Evolutionary conservation across 2,797 vertebrate genomes (phyloP), one percentile per base, ranked within the genome.

Genomic region (Sparus aurata): DNA sequence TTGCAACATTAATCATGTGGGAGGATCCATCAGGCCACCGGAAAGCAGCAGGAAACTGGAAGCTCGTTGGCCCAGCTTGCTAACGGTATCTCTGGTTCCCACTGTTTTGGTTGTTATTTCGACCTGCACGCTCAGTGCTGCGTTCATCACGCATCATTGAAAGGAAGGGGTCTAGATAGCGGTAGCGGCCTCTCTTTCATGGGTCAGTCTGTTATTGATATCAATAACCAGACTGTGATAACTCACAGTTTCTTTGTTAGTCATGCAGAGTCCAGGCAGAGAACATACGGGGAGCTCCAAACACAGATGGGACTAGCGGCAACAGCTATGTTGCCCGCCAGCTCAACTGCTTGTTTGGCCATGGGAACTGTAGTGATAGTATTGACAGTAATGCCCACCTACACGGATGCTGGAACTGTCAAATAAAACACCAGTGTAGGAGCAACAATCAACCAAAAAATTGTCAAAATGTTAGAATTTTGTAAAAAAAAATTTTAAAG

Each of bases 281-380:
- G 62, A 38, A 50, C 76, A 73, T 73, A 73, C 43, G 69, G 69
- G 47, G 49, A 22, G 55, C 62, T 66, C 47, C 38, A 3, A 49
- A 43, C 77, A 27, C 77, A 68, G 69, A 73, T 73, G 77, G 76
- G 43, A 63, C 50, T 17, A 27, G 68, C 49, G 49, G 50, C 50
- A 69, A 68, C 15, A 12, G 30, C 57, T 38, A n/a, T 23, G 38
- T 43, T 3, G 13, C 38, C 38, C 2, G 22, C 41, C 41, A 43
- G 59, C 59, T 22, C n/a, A 22, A 45, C 59, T 61, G 41, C 34
- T 55, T 45, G 50, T 54, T 54, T 20, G 23, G 66, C 50, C 30
- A 11, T 6, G 27, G 22, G 17, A 71, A 34, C n/a, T 60, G 58
- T n/a, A 20, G 22, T 23, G 27, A 17, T 54, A 38, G 20, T 22